Conservation (phyloP, 2,888 invertebrate species). For the Microdon myrmicae region DNA sequence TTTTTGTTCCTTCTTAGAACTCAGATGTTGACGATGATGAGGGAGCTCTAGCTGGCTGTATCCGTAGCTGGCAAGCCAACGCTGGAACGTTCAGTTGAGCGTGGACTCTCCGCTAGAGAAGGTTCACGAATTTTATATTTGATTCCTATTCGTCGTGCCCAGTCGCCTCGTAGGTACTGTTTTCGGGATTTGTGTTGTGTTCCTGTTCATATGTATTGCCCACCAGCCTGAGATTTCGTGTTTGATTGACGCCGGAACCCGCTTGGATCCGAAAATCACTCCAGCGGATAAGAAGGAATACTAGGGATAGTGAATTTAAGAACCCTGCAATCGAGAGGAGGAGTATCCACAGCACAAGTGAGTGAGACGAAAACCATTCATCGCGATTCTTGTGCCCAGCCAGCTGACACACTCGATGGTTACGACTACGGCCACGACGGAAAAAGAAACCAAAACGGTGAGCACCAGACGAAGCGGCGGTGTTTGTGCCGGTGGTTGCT, state of each 20-base stretch:
- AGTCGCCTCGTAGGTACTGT: conserved; percentile 9
- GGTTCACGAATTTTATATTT: conserved; percentile 32
- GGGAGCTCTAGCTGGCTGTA: conserved; percentile 31
- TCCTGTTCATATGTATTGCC: conserved; percentile 29
- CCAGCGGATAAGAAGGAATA: conserved; percentile 3
- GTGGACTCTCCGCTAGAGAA: conserved; percentile 50
- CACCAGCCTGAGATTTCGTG: conserved; percentile 16
- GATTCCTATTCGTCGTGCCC: conserved; percentile 6
- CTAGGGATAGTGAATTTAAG: too few relatives aligned
- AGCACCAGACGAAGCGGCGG: conserved; percentile 10
- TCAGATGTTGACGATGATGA: conserved; percentile 44
- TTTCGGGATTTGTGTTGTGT: conserved; percentile 11
- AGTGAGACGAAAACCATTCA: conserved; percentile 42
- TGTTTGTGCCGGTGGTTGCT: conserved; percentile 31
- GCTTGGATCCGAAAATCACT: conserved; percentile 26
- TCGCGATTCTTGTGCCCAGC: conserved; percentile 46
- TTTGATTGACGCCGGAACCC: conserved; percentile 16
- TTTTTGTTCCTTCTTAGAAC: conserved; percentile 33
- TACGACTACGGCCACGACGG: conserved; percentile 15
- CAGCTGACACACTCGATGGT: conserved; percentile 48
- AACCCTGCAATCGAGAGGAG: conserved; percentile 38
- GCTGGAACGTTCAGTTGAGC: conserved; percentile 52
- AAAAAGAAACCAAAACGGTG: too few relatives aligned
- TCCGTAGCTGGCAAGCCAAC: conserved; percentile 47
- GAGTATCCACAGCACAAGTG: conserved; percentile 18